Evolutionary conservation across 2,797 vertebrate genomes (phyloP).

Genomic region (Acipenser ruthenus): DNA sequence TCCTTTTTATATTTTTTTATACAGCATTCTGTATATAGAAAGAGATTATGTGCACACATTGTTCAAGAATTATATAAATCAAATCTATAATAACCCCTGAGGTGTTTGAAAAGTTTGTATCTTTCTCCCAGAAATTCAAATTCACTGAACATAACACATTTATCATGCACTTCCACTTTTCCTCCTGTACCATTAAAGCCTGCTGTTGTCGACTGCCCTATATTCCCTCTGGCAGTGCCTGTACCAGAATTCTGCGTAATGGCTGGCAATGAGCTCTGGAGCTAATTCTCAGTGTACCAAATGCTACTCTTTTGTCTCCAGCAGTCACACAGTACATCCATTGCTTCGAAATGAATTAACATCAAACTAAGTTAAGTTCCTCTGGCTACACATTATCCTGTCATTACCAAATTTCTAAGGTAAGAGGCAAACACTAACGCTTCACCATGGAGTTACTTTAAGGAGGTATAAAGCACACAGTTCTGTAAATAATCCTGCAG

Average conservation of each 20-base stretch:
- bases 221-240: not conserved
- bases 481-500: no score
- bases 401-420: not conserved
- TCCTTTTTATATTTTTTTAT: no score
- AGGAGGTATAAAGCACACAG: not conserved
- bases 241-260: not conserved
- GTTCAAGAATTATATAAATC: no score
- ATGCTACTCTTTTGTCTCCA: not conserved
- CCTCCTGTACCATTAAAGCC: not conserved
- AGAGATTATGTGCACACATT: no score
- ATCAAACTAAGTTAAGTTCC: constrained; percentile 3
- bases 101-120: no score
- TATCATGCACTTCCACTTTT: no score
- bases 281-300: not conserved
- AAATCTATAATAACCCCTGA: no score
- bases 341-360: not conserved
- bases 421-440: not conserved
- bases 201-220: not conserved
- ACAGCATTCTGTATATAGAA: no score
- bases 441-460: not conserved
- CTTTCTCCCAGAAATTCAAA: no score
- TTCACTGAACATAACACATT: no score
- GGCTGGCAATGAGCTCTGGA: constrained; percentile 1
- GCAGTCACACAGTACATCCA: not conserved
- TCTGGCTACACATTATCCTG: not conserved